These are phyloP conservation scores for Drosophila nigromelanica DNA, from an alignment of 1,140 invertebrate species.

Conservation along the genomic window DNA sequence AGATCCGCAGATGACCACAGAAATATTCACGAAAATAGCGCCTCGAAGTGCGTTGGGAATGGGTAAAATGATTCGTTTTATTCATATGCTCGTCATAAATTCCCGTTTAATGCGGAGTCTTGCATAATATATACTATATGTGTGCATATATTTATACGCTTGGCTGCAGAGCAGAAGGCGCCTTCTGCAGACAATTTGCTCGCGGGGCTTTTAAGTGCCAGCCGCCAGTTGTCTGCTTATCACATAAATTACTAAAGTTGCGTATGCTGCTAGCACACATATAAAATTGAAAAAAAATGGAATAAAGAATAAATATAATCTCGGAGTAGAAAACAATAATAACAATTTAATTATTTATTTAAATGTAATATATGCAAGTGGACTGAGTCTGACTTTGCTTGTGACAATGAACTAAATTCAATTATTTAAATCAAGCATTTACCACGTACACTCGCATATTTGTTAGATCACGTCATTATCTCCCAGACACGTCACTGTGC, in stretches of 20 bases:
- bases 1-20: constrained; percentile 3
- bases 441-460: constrained; percentile 43
- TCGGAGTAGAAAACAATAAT: constrained; percentile 11
- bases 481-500: constrained; percentile 39
- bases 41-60: background rate
- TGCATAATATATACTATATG: constrained; percentile 20
- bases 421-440: constrained; percentile 15
- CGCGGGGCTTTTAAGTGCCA: constrained; percentile 22
- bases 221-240: constrained; percentile 35
- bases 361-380: constrained; percentile 23
- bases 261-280: background rate
- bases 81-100: constrained; percentile 34
- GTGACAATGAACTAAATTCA: constrained; percentile 56
- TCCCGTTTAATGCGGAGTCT: constrained; percentile 36
- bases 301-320: constrained; percentile 20
- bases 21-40: constrained; percentile 37
- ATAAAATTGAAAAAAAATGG: background rate
- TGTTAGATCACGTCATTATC: constrained; percentile 63
- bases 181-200: constrained; percentile 16
- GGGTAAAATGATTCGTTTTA: constrained; percentile 15
- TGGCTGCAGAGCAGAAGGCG: constrained; percentile 3
- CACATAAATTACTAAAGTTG: constrained; percentile 44
- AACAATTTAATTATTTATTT: constrained; percentile 16
- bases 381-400: constrained; percentile 43
- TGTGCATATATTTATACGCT: constrained; percentile 17